A percentile compares a stretch with the other conserved stretches of the same genome.
phyloP scores from a whole-genome alignment of 2,888 invertebrate species.

The Drosophila rubida region DNA sequence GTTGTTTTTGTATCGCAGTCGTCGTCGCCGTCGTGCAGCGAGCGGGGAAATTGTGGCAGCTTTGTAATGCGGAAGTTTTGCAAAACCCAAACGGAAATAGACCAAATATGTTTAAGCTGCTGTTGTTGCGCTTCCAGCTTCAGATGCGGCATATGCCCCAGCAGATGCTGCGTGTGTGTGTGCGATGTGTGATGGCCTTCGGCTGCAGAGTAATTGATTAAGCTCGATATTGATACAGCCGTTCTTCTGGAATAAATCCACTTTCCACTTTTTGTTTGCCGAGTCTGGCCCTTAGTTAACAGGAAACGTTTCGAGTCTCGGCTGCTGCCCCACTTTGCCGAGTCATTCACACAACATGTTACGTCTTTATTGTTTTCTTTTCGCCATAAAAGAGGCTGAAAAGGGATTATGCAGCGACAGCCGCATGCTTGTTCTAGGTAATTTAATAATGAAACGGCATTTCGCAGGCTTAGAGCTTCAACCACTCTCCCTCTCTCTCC shows the following conservation, averaged over 20 bases:
- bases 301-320: neutral
- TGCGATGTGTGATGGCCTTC: slow-evolving; percentile 19
- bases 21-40: slow-evolving; percentile 17
- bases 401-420: neutral
- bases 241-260: slow-evolving; percentile 12
- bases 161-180: neutral
- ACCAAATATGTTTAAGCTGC: slow-evolving; percentile 78
- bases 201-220: slow-evolving; percentile 55
- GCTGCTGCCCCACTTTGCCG: neutral
- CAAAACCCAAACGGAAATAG: slow-evolving; percentile 79
- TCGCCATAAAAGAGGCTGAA: neutral
- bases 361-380: slow-evolving; percentile 4
- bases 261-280: slow-evolving; percentile 13
- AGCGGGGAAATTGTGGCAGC: slow-evolving; percentile 75
- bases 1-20: slow-evolving; percentile 41
- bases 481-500: too few relatives aligned
- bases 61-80: slow-evolving; percentile 80
- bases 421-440: neutral
- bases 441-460: neutral
- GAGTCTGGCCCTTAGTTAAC: slow-evolving; percentile 10
- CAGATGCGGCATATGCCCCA: slow-evolving; percentile 30
- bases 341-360: slow-evolving; percentile 14
- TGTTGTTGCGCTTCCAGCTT: slow-evolving; percentile 30
- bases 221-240: slow-evolving; percentile 34
- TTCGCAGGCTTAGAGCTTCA: neutral